These are phyloP conservation scores for Tachina grossa DNA, from an alignment of 2,888 invertebrate genomes.

Conservation along the genomic window DNA sequence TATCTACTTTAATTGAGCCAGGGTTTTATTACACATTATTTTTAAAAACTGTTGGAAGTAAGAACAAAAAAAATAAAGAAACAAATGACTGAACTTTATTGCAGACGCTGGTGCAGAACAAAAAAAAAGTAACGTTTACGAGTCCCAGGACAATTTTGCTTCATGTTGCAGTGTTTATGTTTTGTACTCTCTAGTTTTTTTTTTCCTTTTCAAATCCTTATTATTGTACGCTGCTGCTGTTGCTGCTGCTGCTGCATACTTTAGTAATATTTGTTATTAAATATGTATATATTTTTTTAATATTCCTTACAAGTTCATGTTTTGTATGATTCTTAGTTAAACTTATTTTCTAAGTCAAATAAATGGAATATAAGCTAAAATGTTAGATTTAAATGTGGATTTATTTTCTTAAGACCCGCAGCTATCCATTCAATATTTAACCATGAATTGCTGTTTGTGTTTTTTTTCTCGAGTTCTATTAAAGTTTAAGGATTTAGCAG, in stretches of 20 bases:
- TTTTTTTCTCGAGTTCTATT: background rate
- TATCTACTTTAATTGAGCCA: conserved; percentile 1
- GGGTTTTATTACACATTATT: background rate
- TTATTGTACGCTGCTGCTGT: background rate
- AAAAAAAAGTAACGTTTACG: conserved; percentile 22
- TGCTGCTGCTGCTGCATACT: background rate
- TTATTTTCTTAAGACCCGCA: no score
- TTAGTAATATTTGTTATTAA: no score
- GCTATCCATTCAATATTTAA: no score
- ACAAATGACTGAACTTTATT: background rate
- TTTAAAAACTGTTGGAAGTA: background rate
- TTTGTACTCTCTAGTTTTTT: background rate
- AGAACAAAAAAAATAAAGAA: background rate
- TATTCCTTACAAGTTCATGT: no score
- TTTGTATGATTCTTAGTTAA: no score
- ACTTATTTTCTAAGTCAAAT: no score
- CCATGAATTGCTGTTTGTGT: background rate
- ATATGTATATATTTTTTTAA: no score
- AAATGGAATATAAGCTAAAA: no score
- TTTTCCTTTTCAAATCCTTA: background rate
- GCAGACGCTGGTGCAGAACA: background rate
- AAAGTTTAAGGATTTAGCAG: background rate
- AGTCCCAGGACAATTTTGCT: conserved; percentile 12
- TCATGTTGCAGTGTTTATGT: background rate
- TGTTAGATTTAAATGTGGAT: no score